Percentiles rank a stretch among this genome's conserved stretches.
Conservation (phyloP, 1,140 invertebrate genomes). For the Calephelis nemesis region DNA sequence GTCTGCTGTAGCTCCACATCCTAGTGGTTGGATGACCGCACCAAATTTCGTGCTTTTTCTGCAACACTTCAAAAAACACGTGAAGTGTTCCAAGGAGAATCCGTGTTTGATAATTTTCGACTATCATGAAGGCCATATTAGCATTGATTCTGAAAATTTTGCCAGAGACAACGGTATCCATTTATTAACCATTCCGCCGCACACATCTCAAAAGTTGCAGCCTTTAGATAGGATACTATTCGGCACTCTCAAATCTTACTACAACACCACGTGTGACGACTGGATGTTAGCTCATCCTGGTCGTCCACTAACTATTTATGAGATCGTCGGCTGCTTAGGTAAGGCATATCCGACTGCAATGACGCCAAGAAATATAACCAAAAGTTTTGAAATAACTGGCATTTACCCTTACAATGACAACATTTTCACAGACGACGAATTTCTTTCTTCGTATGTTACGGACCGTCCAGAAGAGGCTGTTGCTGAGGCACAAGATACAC, state of each 20-base stretch:
- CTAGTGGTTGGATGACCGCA: constrained; percentile 24
- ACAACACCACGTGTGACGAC: not conserved
- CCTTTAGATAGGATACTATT: not conserved
- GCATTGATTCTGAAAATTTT: not conserved
- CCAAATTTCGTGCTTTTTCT: constrained; percentile 27
- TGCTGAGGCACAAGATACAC: no score
- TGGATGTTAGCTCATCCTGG: constrained; percentile 14
- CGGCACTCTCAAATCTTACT: not conserved
- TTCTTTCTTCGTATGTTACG: constrained; percentile 18
- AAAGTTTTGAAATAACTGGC: constrained; percentile 22
- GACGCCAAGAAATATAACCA: constrained; percentile 21
- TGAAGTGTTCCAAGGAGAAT: not conserved
- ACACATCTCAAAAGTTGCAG: not conserved
- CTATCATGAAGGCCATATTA: constrained; percentile 7
- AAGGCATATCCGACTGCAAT: constrained; percentile 20
- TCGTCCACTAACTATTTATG: constrained; percentile 21
- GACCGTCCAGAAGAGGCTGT: not conserved
- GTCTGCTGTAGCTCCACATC: not conserved
- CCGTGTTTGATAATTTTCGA: not conserved
- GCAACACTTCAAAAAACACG: constrained; percentile 25
- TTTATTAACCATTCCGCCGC: not conserved
- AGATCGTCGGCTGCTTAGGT: constrained; percentile 17
- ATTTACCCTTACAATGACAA: constrained; percentile 17
- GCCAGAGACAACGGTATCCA: not conserved
- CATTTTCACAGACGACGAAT: constrained; percentile 24